Percentiles rank a stretch among this genome's conserved stretches.
These are phyloP conservation scores for Salvator merianae DNA, from an alignment of 2,113 vertebrate genomes.

Conservation along the genomic window DNA sequence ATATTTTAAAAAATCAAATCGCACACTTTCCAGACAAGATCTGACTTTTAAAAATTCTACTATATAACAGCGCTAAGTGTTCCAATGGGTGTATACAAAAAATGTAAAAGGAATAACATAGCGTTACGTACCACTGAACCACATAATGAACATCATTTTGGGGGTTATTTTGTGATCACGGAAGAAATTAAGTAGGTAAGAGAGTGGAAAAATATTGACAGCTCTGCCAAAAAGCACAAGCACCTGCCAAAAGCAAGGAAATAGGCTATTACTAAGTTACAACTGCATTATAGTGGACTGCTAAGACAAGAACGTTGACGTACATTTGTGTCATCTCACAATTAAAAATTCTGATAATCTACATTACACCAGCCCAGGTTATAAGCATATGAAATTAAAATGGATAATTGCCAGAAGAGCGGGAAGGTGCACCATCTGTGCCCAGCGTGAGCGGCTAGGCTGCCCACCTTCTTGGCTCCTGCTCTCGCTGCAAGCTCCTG, in stretches of 20 bases:
- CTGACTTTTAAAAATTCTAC: not conserved
- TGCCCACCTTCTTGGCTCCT: no score
- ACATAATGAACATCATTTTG: slow-evolving; percentile 99
- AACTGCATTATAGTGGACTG: not conserved
- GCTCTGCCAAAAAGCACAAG: slow-evolving; percentile 93
- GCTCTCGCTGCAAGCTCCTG: no score
- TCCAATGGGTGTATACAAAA: not conserved
- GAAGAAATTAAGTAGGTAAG: slow-evolving; percentile 96
- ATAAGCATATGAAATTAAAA: not conserved
- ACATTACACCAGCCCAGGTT: not conserved
- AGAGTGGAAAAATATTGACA: slow-evolving; percentile 95
- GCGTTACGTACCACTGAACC: slow-evolving; percentile 93
- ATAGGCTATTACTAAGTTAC: not conserved
- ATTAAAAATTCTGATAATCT: not conserved
- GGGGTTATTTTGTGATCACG: slow-evolving; percentile 98
- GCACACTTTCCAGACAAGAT: not conserved
- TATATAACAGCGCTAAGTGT: not conserved
- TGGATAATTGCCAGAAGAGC: not conserved
- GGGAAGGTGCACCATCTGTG: not conserved
- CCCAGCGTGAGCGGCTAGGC: no score
- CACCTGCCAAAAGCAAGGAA: slow-evolving; percentile 76
- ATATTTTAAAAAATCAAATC: not conserved
- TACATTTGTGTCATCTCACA: not conserved
- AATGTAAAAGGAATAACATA: not conserved
- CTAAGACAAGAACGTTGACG: not conserved